A percentile compares a stretch with the other conserved stretches of the same genome.
Conservation (phyloP, 2,888 invertebrate species). For the Drosophila affinis region DNA sequence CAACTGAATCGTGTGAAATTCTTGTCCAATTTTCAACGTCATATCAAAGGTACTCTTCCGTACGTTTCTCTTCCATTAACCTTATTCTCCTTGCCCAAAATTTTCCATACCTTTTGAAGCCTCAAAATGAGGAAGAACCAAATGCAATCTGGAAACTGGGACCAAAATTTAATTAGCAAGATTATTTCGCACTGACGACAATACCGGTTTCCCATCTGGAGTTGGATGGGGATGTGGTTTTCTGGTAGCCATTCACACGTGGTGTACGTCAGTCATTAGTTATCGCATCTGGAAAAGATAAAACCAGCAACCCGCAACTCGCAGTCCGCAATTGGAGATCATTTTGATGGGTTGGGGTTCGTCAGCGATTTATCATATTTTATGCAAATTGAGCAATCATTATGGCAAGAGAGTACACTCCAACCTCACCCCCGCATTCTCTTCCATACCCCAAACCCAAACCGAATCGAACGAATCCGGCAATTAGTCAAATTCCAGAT, state of each 20-base stretch:
- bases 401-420: not conserved
- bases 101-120: conserved; percentile 7
- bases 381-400: conserved; percentile 33
- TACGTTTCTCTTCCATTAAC: conserved; percentile 19
- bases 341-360: conserved; percentile 12
- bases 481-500: conserved; percentile 36
- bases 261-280: conserved; percentile 22
- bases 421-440: not conserved
- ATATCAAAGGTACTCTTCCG: conserved; percentile 1
- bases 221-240: conserved; percentile 3
- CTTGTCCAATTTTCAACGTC: conserved; percentile 21
- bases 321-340: conserved; percentile 6
- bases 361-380: conserved; percentile 41
- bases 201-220: conserved; percentile 36
- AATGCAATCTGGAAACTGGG: conserved; percentile 21
- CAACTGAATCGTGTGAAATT: not conserved
- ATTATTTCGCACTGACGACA: conserved; percentile 32
- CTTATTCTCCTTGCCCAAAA: conserved; percentile 8
- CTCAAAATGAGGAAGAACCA: conserved; percentile 30
- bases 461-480: conserved; percentile 5
- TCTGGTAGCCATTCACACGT: not conserved
- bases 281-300: conserved; percentile 20
- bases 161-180: conserved; percentile 45
- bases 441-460: not conserved
- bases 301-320: conserved; percentile 6